Evolutionary conservation across 2,113 vertebrate genomes (phyloP).

Genomic region (Gymnobelideus leadbeateri): DNA sequence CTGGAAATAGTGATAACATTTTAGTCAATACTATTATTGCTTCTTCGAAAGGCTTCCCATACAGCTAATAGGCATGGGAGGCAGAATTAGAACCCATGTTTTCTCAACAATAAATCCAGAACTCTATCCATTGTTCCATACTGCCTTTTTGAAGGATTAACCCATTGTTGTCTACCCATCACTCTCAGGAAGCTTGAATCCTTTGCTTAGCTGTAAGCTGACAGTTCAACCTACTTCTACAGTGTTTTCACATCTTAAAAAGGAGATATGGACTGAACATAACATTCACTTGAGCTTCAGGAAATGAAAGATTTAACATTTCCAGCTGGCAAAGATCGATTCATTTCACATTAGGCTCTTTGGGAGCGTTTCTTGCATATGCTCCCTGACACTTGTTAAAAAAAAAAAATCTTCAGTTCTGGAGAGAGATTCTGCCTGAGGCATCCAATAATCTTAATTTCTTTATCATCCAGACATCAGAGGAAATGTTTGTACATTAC

Average conservation of each 20-base stretch:
- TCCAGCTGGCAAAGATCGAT: constrained; percentile 59
- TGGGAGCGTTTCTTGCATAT: constrained; percentile 22
- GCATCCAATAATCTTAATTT: constrained; percentile 18
- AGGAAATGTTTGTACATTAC: constrained; percentile 48
- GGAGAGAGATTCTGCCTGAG: not conserved
- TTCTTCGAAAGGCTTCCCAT: not conserved
- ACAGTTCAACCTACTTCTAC: constrained; percentile 50
- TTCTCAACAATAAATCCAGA: not conserved
- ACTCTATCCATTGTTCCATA: not conserved
- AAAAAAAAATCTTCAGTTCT: not conserved
- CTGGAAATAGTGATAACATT: not conserved
- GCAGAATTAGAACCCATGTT: not conserved
- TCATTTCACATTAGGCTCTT: constrained; percentile 28
- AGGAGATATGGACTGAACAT: constrained; percentile 20
- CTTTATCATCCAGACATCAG: constrained; percentile 12
- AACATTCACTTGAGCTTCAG: constrained; percentile 68
- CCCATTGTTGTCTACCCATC: not conserved
- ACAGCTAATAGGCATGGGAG: not conserved
- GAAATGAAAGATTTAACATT: constrained; percentile 74
- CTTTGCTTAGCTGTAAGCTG: not conserved
- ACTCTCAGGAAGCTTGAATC: not conserved
- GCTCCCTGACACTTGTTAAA: constrained; percentile 29
- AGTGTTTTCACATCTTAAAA: constrained; percentile 40
- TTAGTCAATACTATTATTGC: not conserved
- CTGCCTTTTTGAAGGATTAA: not conserved